Evolutionary conservation across 2,888 invertebrate species (phyloP), one percentile per base, ranked within the genome.

Genomic region (Liopterus haemorrhoidalis): DNA sequence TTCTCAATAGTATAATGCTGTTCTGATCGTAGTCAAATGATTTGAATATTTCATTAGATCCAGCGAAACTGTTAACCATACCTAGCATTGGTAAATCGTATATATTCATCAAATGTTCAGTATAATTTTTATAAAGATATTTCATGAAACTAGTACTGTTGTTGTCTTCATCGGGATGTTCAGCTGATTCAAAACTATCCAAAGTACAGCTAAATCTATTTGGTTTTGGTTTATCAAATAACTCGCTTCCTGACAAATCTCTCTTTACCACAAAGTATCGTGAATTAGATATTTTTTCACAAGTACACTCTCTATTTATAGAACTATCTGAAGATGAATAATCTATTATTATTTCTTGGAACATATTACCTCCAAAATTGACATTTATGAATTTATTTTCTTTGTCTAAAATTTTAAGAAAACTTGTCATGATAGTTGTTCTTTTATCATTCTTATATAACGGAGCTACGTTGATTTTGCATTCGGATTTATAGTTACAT

Each of bases 31-130:
- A n/a, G n/a, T n/a, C n/a, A n/a, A n/a, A n/a, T n/a, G n/a, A n/a
- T n/a, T n/a, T n/a, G n/a, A n/a, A n/a, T n/a, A n/a, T n/a, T n/a
- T n/a, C n/a, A n/a, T n/a, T n/a, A n/a, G n/a, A n/a, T n/a, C n/a
- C n/a, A n/a, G n/a, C n/a, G n/a, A n/a, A n/a, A n/a, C n/a, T n/a
- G n/a, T n/a, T n/a, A n/a, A n/a, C n/a, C n/a, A n/a, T n/a, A n/a
- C n/a, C n/a, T n/a, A n/a, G n/a, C n/a, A n/a, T n/a, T n/a, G 43
- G 43, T 11, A 37, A 11, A n/a, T 43, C 35, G 30, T 43, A 43
- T 18, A 43, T 8, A 20, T 30, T 35, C 43, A 43, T 43, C 11
- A 43, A 22, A 30, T 43, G 19, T 30, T 43, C 43, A 8, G 25
- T 37, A 24, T 36, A 43, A 14, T 15, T 43, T 16, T 28, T 36